Percentiles rank a stretch among this genome's conserved stretches.
phyloP scores from a whole-genome alignment of 2,797 vertebrate species.

The Enteromius argenteus region DNA sequence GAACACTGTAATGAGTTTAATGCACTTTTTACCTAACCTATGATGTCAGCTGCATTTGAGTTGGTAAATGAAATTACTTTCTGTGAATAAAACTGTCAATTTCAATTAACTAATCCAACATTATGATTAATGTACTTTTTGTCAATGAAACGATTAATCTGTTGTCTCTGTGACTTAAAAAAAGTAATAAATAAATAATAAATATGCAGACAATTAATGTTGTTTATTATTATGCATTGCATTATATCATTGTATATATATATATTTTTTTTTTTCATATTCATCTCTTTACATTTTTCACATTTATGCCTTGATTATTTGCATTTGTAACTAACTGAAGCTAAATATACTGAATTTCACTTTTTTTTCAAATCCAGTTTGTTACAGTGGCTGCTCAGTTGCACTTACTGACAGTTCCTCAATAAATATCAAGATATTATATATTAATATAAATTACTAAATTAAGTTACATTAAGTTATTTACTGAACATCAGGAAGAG shows the following conservation, averaged over 20 bases:
- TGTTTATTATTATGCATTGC: background rate
- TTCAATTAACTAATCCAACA: background rate
- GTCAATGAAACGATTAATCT: background rate
- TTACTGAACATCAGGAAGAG: background rate
- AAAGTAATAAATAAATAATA: background rate
- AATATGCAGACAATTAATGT: background rate
- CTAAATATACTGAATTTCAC: background rate
- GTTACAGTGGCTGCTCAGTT: background rate
- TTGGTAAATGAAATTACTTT: background rate
- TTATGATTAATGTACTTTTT: background rate
- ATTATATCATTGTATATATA: background rate
- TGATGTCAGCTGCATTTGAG: background rate
- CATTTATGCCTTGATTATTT: background rate
- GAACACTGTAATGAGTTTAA: background rate
- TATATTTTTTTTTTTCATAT: background rate
- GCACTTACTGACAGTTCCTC: background rate
- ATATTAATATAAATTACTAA: background rate
- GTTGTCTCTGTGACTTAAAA: background rate
- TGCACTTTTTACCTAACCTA: background rate
- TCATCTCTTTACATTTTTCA: background rate
- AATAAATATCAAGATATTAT: background rate
- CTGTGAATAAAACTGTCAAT: background rate
- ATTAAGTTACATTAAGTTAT: background rate
- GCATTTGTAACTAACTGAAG: background rate
- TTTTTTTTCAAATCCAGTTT: background rate